A percentile compares a stretch with the other conserved stretches of the same genome.
phyloP scores from a whole-genome alignment of 2,888 invertebrate genomes.

The Scotopteryx bipunctaria region DNA sequence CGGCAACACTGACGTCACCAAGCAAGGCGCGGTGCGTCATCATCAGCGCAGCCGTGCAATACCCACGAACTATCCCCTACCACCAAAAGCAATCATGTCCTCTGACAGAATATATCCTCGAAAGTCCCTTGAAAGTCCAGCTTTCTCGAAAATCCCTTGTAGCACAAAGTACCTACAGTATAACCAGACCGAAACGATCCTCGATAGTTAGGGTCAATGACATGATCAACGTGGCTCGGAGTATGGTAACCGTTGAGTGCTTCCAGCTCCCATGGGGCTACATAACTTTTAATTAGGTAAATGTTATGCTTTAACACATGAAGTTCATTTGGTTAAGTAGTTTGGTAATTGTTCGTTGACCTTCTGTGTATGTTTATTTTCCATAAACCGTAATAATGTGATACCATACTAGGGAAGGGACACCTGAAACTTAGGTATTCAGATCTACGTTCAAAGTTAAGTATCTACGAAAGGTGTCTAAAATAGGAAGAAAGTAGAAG shows the following conservation, averaged over 20 bases:
- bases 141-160: too few species aligned
- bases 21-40: not conserved
- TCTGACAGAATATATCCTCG: too few species aligned
- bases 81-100: not conserved
- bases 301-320: conserved; percentile 6
- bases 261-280: conserved; percentile 37
- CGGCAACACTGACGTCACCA: conserved; percentile 27
- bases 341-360: conserved; percentile 1
- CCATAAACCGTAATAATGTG: too few species aligned
- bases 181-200: conserved; percentile 70
- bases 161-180: conserved; percentile 58
- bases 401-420: not conserved
- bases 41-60: not conserved
- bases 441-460: too few species aligned
- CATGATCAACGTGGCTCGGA: conserved; percentile 48
- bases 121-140: too few species aligned
- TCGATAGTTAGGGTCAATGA: conserved; percentile 66
- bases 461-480: too few species aligned
- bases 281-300: conserved; percentile 18
- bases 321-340: conserved; percentile 2
- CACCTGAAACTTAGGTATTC: too few species aligned
- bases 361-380: too few species aligned
- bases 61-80: not conserved
- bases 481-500: too few species aligned
- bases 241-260: conserved; percentile 47